phyloP scores from a whole-genome alignment of 2,113 vertebrate genomes.

The Potamarius usumacintae region DNA sequence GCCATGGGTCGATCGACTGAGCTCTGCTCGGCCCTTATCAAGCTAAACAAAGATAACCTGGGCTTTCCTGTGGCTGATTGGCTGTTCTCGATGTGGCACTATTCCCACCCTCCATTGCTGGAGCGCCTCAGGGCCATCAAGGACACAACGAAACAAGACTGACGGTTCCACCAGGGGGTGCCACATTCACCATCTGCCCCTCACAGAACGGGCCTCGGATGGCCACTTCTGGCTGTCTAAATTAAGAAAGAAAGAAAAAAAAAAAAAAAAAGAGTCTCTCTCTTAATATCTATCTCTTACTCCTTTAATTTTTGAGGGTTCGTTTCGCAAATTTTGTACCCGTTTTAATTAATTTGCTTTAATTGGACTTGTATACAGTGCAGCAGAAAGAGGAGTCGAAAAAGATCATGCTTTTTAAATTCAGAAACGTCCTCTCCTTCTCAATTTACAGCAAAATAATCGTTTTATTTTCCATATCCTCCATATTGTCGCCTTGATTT shows the following conservation, averaged over 20 bases:
- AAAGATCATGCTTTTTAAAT: background rate
- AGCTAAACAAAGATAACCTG: conserved; percentile 98
- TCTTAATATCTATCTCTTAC: conserved; percentile 39
- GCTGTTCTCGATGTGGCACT: conserved; percentile 99
- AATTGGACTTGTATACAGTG: background rate
- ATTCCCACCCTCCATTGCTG: conserved; percentile 94
- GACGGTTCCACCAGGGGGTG: conserved; percentile 70
- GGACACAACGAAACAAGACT: conserved; percentile 89
- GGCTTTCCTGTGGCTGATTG: conserved; percentile 97
- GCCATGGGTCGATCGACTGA: conserved; percentile 88
- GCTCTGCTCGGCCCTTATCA: conserved; percentile 95
- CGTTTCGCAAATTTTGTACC: conserved; percentile 52
- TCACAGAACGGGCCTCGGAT: conserved; percentile 60
- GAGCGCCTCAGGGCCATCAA: conserved; percentile 94
- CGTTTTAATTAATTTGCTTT: conserved; percentile 43
- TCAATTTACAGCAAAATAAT: background rate
- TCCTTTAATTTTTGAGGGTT: conserved; percentile 38
- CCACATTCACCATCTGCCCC: conserved; percentile 52
- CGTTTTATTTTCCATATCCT: background rate
- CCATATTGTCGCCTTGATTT: background rate
- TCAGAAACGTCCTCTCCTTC: background rate
- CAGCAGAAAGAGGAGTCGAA: background rate
- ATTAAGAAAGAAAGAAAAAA: conserved; percentile 27
- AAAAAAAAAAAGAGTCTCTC: conserved; percentile 28
- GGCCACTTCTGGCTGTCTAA: conserved; percentile 64